phyloP scores from a whole-genome alignment of 2,797 vertebrate species.

The Clarias laeviceps region DNA sequence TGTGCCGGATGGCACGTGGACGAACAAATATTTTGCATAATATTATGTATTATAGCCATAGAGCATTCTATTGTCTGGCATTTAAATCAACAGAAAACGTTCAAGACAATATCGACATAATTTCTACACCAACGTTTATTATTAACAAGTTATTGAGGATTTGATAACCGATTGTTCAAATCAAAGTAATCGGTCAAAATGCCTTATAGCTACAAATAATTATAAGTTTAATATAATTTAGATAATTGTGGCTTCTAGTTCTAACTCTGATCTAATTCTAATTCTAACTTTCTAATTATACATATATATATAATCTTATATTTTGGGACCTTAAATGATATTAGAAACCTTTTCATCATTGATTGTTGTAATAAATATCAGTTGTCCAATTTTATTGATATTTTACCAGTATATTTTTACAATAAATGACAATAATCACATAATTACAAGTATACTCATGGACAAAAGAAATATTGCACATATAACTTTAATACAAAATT shows the following conservation, averaged over 20 bases:
- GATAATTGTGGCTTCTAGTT: neutral
- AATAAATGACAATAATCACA: neutral
- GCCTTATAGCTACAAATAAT: neutral
- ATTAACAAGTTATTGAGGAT: neutral
- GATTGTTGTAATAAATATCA: neutral
- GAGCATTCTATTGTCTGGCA: neutral
- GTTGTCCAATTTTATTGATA: neutral
- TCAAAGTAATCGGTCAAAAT: neutral
- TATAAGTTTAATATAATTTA: neutral
- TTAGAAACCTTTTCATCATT: neutral
- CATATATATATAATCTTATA: neutral
- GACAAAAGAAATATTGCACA: too few species aligned
- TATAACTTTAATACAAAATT: too few species aligned
- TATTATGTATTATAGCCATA: neutral
- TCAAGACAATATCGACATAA: neutral
- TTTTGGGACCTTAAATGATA: neutral
- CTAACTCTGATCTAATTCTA: neutral
- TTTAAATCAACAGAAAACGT: neutral
- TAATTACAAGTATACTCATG: neutral
- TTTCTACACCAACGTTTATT: neutral
- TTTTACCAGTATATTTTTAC: neutral
- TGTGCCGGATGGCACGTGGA: too few species aligned
- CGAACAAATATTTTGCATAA: neutral
- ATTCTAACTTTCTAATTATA: neutral
- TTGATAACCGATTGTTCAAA: neutral